A percentile compares a stretch with the other conserved stretches of the same genome.
These are phyloP conservation scores for Carassius gibelio DNA, from an alignment of 2,113 vertebrate species.

Conservation along the genomic window DNA sequence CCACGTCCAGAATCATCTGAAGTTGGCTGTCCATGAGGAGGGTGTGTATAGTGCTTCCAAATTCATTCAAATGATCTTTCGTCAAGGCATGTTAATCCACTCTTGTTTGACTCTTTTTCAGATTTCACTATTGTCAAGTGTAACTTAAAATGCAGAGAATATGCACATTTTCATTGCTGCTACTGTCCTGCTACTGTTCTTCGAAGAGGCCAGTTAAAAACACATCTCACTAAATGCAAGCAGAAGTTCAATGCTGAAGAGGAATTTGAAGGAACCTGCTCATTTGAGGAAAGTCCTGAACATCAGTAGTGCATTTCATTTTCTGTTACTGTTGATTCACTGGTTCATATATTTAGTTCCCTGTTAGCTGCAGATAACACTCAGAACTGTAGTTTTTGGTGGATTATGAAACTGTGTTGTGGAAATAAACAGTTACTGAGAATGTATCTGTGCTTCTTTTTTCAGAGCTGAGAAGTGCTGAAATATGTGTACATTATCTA, in stretches of 20 bases:
- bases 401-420: background rate
- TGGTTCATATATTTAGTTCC: background rate
- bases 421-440: background rate
- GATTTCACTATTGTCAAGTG: background rate
- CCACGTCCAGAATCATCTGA: conserved; percentile 14
- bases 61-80: background rate
- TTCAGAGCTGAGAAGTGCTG: background rate
- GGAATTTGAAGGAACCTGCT: background rate
- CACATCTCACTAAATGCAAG: background rate
- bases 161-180: conserved; percentile 5
- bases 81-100: background rate
- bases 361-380: background rate
- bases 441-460: background rate
- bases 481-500: background rate
- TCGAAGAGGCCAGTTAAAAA: background rate
- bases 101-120: background rate
- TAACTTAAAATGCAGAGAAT: conserved; percentile 8
- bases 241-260: background rate
- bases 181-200: background rate
- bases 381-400: background rate
- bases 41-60: background rate
- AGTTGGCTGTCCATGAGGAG: background rate
- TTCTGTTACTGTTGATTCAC: background rate
- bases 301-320: background rate
- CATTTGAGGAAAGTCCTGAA: conserved; percentile 8